A percentile compares a stretch with the other conserved stretches of the same genome.
These are phyloP conservation scores for Sebastes ruberrimus DNA, from an alignment of 2,797 vertebrate genomes.

Conservation along the genomic window DNA sequence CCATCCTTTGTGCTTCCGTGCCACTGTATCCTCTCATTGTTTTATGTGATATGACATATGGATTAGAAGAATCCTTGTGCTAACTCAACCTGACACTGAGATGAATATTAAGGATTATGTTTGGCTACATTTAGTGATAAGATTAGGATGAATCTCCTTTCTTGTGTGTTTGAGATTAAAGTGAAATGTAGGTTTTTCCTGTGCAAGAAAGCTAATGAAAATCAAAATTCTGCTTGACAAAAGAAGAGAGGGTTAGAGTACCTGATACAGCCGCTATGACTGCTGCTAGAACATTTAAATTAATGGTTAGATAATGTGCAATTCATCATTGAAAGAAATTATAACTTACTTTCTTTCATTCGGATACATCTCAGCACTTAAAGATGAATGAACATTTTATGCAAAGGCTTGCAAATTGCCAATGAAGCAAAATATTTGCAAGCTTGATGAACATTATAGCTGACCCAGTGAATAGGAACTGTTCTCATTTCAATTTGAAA, in stretches of 20 bases:
- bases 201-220: conserved; percentile 29
- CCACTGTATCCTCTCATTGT: conserved; percentile 65
- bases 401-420: conserved; percentile 65
- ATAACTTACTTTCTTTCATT: conserved; percentile 49
- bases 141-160: conserved; percentile 76
- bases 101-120: conserved; percentile 78
- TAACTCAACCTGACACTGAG: conserved; percentile 72
- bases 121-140: conserved; percentile 76
- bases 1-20: conserved; percentile 64
- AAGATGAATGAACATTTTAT: conserved; percentile 55
- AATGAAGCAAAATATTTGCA: conserved; percentile 74
- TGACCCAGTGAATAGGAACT: conserved; percentile 66
- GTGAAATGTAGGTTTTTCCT: conserved; percentile 64
- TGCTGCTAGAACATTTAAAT: conserved; percentile 28
- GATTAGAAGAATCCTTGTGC: conserved; percentile 68
- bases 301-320: conserved; percentile 28
- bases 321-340: conserved; percentile 30
- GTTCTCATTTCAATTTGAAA: conserved; percentile 77
- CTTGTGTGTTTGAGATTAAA: conserved; percentile 71
- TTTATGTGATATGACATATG: conserved; percentile 74
- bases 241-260: conserved; percentile 26
- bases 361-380: conserved; percentile 37
- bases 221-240: conserved; percentile 39
- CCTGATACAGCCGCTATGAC: conserved; percentile 8
- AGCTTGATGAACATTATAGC: conserved; percentile 69